These are phyloP conservation scores for Epinephelus cyanopodus DNA, from an alignment of 2,113 vertebrate species.

Conservation along the genomic window DNA sequence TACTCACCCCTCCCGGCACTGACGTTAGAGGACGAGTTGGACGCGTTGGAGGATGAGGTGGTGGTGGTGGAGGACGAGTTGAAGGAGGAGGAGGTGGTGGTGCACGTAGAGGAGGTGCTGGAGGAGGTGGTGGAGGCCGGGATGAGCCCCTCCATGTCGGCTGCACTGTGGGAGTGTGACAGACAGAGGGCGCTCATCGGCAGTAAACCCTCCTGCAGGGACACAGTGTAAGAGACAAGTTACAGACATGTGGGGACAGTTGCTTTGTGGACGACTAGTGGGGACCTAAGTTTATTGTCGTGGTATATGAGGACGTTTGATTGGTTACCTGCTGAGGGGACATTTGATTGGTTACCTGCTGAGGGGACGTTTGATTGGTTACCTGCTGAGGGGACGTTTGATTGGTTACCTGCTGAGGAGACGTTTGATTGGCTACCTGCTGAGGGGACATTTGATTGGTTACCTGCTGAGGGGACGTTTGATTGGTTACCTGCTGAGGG, in stretches of 20 bases:
- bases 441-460: not conserved
- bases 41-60: constrained; percentile 30
- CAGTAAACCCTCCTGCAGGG: constrained; percentile 90
- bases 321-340: no score
- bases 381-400: no score
- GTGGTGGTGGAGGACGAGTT: constrained; percentile 53
- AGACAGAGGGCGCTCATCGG: constrained; percentile 95
- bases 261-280: no score
- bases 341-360: no score
- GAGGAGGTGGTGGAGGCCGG: constrained; percentile 71
- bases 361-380: no score
- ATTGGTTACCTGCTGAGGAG: no score
- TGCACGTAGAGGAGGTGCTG: constrained; percentile 52
- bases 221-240: not conserved
- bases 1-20: constrained; percentile 89
- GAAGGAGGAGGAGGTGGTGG: constrained; percentile 77
- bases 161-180: constrained; percentile 95
- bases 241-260: not conserved
- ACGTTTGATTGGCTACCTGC: no score
- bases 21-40: constrained; percentile 61
- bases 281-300: no score
- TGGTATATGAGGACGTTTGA: no score
- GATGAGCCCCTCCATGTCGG: constrained; percentile 98
- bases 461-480: constrained; percentile 84
- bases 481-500: constrained; percentile 79